Evolutionary conservation across 2,888 invertebrate species (phyloP), one percentile per base, ranked within the genome.

Genomic region (Rhorus exstirpatorius): DNA sequence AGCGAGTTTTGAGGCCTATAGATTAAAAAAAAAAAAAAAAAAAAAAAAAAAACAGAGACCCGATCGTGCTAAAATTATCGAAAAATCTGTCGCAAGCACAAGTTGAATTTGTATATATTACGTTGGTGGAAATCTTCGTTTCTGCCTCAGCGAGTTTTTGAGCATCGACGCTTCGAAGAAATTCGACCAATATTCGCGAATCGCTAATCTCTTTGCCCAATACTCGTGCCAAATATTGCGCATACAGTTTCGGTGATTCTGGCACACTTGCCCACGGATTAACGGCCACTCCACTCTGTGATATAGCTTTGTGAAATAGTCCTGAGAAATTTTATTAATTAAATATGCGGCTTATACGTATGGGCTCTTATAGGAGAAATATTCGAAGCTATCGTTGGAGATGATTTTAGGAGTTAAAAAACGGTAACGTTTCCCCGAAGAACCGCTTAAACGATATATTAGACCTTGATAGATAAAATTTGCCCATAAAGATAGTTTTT

Each of bases 271-370:
- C 85, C 90, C 89, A 91, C 0, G 88, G 86, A 84, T 89, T 90
- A 0, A 80, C 0, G 0, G 67, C 79, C 0, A 83, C 85, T 1
- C 91, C 92, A 58, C 92, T 92, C 72, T 92, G 91, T 0, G 75
- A 4, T 49, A 92, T 91, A 0, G 87, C 91, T 76, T 91, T 92
- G 68, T 92, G 91, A 65, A 89, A 92, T 38, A 92, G 84, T 51
- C 91, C 92, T 92, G 58, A 10, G 81, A 83, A 55, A 6, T 6
- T 41, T 76, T 17, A 26, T 35, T 10, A 19, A 19, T n/a, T n/a
- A n/a, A n/a, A n/a, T n/a, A n/a, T n/a, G n/a, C n/a, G n/a, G n/a
- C n/a, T n/a, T n/a, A n/a, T n/a, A n/a, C n/a, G n/a, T n/a, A n/a
- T n/a, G n/a, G n/a, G n/a, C n/a, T n/a, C n/a, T n/a, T n/a, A n/a